Conservation (phyloP, 2,888 invertebrate species). For the Hymenopus coronatus region DNA sequence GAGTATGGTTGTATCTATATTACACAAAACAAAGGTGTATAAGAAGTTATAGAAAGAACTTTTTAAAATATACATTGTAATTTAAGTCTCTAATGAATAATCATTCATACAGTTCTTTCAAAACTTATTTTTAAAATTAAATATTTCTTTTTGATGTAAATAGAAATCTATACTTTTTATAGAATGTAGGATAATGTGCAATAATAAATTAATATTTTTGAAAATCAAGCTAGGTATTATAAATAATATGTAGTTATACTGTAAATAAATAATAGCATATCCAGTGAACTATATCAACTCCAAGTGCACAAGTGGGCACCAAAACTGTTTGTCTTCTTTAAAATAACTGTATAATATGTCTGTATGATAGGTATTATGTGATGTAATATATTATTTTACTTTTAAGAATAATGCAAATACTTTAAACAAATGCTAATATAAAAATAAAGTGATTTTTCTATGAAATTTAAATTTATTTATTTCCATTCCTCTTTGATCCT, state of each 20-base stretch:
- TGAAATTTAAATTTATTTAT: background rate
- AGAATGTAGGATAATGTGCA: background rate
- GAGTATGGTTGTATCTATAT: background rate
- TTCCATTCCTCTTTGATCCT: background rate
- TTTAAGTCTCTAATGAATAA: background rate
- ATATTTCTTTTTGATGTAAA: background rate
- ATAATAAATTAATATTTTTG: background rate
- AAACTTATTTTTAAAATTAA: background rate
- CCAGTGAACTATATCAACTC: background rate
- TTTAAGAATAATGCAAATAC: background rate
- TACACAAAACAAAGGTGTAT: background rate
- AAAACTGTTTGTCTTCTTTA: background rate
- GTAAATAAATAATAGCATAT: background rate
- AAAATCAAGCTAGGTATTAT: background rate
- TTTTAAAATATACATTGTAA: background rate
- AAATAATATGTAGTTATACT: background rate
- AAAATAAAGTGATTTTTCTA: background rate
- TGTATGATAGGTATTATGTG: background rate
- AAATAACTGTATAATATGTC: background rate
- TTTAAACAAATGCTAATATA: background rate
- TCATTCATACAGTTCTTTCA: background rate
- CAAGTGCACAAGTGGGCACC: background rate
- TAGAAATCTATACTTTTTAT: background rate
- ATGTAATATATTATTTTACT: background rate
- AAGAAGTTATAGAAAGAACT: background rate